phyloP scores from a whole-genome alignment of 1,140 invertebrate species.

The Gryon sp. region DNA sequence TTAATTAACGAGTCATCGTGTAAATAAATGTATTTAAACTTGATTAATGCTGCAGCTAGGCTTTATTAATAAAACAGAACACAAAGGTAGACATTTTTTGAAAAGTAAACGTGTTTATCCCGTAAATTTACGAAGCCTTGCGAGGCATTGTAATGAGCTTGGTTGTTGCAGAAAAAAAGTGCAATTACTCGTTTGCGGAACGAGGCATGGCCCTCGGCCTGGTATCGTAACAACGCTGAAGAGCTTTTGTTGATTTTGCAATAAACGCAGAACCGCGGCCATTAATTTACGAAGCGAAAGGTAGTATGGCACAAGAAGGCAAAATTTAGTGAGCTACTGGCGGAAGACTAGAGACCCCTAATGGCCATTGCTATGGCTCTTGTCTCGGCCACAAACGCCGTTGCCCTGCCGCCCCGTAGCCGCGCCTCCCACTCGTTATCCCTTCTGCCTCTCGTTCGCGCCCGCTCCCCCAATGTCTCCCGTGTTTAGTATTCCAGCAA shows the following conservation, averaged over 20 bases:
- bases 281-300: constrained; percentile 75
- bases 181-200: constrained; percentile 56
- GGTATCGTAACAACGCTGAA: constrained; percentile 30
- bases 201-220: constrained; percentile 15
- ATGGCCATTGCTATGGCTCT: constrained; percentile 77
- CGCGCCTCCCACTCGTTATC: constrained; percentile 60
- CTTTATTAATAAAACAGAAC: too few species aligned
- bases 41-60: too few species aligned
- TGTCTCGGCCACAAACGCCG: constrained; percentile 69
- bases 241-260: constrained; percentile 71
- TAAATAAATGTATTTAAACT: too few species aligned
- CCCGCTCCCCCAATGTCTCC: constrained; percentile 31
- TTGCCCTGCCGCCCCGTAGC: constrained; percentile 52
- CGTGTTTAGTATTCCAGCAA: constrained; percentile 71
- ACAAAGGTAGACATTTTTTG: too few species aligned
- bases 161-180: constrained; percentile 40
- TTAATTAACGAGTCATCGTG: too few species aligned
- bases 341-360: constrained; percentile 74
- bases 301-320: constrained; percentile 70
- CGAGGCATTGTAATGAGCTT: constrained; percentile 21
- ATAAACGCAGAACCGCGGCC: constrained; percentile 68
- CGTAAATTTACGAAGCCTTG: constrained; percentile 18
- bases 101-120: constrained; percentile 21
- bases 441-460: constrained; percentile 56
- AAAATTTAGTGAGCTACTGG: constrained; percentile 79